These are phyloP conservation scores for Rhombomys opimus DNA, from an alignment of 2,113 vertebrate species.

Conservation along the genomic window DNA sequence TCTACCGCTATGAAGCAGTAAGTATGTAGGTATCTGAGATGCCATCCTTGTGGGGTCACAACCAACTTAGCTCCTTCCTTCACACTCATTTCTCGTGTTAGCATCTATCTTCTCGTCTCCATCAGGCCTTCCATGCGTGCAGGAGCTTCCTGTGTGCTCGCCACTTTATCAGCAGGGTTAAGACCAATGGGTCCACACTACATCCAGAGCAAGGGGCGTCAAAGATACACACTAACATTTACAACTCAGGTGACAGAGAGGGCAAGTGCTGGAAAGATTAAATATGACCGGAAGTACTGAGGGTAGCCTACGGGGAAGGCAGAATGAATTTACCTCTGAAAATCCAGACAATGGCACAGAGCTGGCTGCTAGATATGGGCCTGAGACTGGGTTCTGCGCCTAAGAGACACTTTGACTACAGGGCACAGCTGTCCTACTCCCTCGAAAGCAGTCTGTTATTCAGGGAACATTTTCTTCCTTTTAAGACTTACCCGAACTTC, in stretches of 20 bases:
- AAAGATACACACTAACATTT: background rate
- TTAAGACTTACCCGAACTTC: conserved; percentile 93
- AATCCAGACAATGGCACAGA: background rate
- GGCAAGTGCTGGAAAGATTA: background rate
- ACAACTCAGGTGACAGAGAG: background rate
- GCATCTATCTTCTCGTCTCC: background rate
- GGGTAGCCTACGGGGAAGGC: background rate
- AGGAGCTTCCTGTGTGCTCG: background rate
- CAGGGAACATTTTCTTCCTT: background rate
- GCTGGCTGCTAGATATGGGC: background rate
- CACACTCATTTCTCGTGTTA: background rate
- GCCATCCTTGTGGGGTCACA: background rate
- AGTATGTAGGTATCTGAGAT: background rate
- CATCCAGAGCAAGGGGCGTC: background rate
- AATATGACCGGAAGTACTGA: background rate
- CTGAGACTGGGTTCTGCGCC: background rate
- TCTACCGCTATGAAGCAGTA: background rate
- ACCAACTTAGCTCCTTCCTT: background rate
- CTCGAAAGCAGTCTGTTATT: background rate
- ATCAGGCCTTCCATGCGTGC: background rate
- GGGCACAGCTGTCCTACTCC: background rate
- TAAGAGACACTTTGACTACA: background rate
- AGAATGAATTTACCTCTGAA: background rate
- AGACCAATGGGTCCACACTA: background rate
- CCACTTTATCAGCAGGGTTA: background rate